Evolutionary conservation across 2,888 invertebrate genomes (phyloP), one percentile per base, ranked within the genome.

Genomic region (Conistra vaccinii): DNA sequence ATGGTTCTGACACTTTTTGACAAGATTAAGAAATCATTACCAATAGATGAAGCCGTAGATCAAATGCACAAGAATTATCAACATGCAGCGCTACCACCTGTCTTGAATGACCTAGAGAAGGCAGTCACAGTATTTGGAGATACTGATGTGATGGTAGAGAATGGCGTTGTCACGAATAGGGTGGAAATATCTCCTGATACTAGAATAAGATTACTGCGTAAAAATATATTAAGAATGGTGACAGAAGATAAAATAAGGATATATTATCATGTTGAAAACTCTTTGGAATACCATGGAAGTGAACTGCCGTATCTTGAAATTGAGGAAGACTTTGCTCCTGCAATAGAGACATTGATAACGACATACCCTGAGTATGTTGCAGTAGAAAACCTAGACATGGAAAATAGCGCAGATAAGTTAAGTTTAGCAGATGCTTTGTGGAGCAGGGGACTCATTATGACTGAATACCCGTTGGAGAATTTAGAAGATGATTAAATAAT

Each of bases 41-140:
- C 98, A 55, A 94, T 98, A 61, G 98, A 99, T 93, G 97, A 97
- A 55, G 98, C 98, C 26, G 98, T 98, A 3, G 99, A 99, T 94
- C 97, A 98, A 93, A 97, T 99, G 97, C 98, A 98, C 3, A 98
- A 98, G 89, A 97, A 97, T 85, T 98, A 98, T 90, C 98, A 99
- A 91, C 98, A 98, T 89, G 98, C 98, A 93, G 98, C 98, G 6
- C 94, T 99, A 72, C 99, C 99, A 0, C 99, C 99, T 0, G 97
- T 97, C 48, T 92, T 98, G 3, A 97, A 97, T 42, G 95, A 97
- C 84, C 94, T 94, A 26, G 99, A 99, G 93, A 97, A 97, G 80
- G 90, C 94, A 4, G 97, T 98, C 70, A 98, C 98, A 14, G 97
- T 98, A 0, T 97, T 97, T 89, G 98, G 97, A 45, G 98, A 98